Evolutionary conservation across 2,113 vertebrate genomes (phyloP).

Genomic region (Monopterus albus): DNA sequence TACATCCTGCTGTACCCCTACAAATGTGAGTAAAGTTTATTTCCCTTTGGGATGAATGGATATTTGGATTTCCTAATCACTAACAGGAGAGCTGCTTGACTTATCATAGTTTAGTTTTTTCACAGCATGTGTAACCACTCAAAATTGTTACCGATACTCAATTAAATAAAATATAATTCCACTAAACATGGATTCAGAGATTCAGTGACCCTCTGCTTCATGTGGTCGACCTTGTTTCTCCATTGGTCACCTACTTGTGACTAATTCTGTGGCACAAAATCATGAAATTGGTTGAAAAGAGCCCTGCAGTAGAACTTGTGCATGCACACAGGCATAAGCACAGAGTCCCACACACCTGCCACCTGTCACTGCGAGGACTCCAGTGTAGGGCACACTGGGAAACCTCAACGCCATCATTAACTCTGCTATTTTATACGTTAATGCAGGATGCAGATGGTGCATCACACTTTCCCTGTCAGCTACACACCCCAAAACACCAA

Average conservation of each 20-base stretch:
- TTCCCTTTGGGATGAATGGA: no score
- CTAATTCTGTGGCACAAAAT: slow-evolving; percentile 35
- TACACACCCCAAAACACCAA: not conserved
- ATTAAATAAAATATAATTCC: not conserved
- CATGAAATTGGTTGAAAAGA: slow-evolving; percentile 8
- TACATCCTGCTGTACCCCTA: no score
- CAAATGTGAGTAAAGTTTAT: no score
- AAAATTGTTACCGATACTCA: not conserved
- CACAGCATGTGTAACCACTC: not conserved
- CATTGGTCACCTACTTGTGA: not conserved
- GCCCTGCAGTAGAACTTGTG: not conserved
- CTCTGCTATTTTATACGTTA: slow-evolving; percentile 40
- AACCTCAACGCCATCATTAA: not conserved
- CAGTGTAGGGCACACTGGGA: not conserved
- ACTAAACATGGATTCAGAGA: not conserved
- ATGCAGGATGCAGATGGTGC: slow-evolving; percentile 55
- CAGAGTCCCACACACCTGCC: slow-evolving; percentile 4
- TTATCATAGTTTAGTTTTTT: no score
- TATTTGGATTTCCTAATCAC: no score
- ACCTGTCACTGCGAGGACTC: slow-evolving; percentile 32
- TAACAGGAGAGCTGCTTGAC: no score
- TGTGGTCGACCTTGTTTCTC: slow-evolving; percentile 8
- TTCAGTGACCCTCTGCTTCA: not conserved
- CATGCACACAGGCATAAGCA: slow-evolving; percentile 4
- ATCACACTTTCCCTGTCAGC: slow-evolving; percentile 4